Evolutionary conservation across 1,140 invertebrate genomes (phyloP), one percentile per base, ranked within the genome.

Genomic region (Meteorus sp.): DNA sequence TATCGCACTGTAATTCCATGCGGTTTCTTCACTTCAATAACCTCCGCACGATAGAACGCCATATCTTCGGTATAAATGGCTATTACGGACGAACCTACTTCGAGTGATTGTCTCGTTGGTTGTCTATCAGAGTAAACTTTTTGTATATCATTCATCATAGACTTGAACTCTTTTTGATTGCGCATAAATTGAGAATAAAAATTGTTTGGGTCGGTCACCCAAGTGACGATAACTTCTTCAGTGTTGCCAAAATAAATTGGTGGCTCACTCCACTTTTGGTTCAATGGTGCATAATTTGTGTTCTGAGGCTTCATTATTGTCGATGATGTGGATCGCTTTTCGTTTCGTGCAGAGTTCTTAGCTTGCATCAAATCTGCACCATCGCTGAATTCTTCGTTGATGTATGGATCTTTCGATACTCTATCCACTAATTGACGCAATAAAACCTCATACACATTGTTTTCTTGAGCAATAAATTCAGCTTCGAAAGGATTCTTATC

Each of bases 101-200:
- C 8, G 5, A 78, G 58, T 6, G 53, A 17, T 54, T 66, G 25
- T 8, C 11, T 60, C 5, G 71, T 4, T 69, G 80, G 62, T 79
- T 83, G n/a, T 59, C 81, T 76, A 0, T 77, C 79, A 43, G 77
- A 81, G 67, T 90, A 90, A 9, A 82, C 72, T 44, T 79, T 75
- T 44, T 89, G 88, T 55, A 92, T 87, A 23, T 86, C 82, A 52
- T 85, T 81, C 85, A 92, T 87, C 81, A 90, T 84, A 23, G 74
- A 68, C 13, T 82, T 77, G 66, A 89, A 89, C 64, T 85, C 81
- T 0, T 68, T 60, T 60, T 84, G 55, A 15, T 60, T 61, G 15
- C 59, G 50, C 2, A 64, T 56, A 11, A 84, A 70, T 65, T 89
- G 87, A 7, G 86, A 84, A 63, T 85, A 89, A 72, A 91, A 90